phyloP scores from a whole-genome alignment of 2,888 invertebrate species.

The Drosophila paranaensis region DNA sequence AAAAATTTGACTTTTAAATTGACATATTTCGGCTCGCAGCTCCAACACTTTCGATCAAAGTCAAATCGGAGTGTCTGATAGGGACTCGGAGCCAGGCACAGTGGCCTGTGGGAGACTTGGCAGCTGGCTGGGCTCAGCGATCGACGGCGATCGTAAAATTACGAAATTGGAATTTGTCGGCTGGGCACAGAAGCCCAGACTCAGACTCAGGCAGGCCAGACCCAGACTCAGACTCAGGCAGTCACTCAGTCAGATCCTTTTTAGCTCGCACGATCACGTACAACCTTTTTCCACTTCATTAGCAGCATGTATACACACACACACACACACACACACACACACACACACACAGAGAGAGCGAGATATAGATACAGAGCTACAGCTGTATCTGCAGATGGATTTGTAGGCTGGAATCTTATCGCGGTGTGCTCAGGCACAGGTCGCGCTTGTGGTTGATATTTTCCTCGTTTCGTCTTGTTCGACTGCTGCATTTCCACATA shows the following conservation, averaged over 20 bases:
- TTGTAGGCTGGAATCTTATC: conserved; percentile 45
- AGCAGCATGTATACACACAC: conserved; percentile 28
- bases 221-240: background rate
- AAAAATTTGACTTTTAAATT: conserved; percentile 58
- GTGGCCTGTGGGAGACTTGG: conserved; percentile 36
- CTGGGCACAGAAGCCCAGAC: conserved; percentile 3
- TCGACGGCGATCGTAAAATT: conserved; percentile 46
- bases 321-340: background rate
- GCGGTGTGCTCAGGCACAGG: conserved; percentile 44
- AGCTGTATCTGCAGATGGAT: conserved; percentile 15
- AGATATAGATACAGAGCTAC: background rate
- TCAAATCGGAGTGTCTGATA: conserved; percentile 26
- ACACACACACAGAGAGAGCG: no score
- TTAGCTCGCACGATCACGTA: conserved; percentile 43
- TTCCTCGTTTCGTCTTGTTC: background rate
- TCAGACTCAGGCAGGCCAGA: no score
- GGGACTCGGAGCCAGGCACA: no score
- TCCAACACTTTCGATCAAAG: conserved; percentile 68
- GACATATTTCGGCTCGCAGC: conserved; percentile 41
- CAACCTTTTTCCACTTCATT: conserved; percentile 64
- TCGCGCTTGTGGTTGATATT: conserved; percentile 50
- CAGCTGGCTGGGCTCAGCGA: conserved; percentile 43
- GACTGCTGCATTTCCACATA: conserved; percentile 39
- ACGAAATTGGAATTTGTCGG: conserved; percentile 42
- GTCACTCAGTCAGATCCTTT: conserved; percentile 42